phyloP scores from a whole-genome alignment of 2,888 invertebrate species.

The Catocala sponsa region DNA sequence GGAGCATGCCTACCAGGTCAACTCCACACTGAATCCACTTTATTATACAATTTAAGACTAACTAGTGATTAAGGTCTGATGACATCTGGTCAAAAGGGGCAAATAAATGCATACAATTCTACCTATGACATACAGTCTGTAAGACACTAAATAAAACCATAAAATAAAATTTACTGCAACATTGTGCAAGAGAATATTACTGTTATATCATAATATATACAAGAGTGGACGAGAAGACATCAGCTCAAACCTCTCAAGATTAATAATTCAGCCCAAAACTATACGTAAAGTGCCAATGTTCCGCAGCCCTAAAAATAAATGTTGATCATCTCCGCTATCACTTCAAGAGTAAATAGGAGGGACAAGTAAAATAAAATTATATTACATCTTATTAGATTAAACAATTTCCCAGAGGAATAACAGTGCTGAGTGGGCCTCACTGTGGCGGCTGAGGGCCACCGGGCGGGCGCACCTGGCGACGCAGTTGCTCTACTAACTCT shows the following conservation, averaged over 20 bases:
- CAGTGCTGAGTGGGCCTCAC: constrained; percentile 41
- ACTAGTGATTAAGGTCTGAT: constrained; percentile 32
- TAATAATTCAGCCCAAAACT: constrained; percentile 4
- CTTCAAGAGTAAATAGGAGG: constrained; percentile 17
- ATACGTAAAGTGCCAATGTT: not conserved
- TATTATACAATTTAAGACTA: constrained; percentile 50
- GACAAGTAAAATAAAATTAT: constrained; percentile 46
- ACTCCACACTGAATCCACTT: constrained; percentile 31
- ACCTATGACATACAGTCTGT: constrained; percentile 3
- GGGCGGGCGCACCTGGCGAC: constrained; percentile 89
- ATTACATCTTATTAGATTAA: constrained; percentile 48
- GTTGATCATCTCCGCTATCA: constrained; percentile 14
- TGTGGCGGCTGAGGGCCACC: constrained; percentile 65
- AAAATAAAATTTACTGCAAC: not conserved
- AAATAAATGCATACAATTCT: constrained; percentile 47
- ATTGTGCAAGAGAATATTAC: not conserved
- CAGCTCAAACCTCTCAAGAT: not conserved
- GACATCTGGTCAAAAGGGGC: constrained; percentile 20
- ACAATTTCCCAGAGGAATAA: constrained; percentile 31
- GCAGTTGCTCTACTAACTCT: constrained; percentile 93
- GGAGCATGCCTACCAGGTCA: constrained; percentile 7
- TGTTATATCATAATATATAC: constrained; percentile 7
- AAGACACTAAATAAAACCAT: not conserved
- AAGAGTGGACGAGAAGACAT: constrained; percentile 5
- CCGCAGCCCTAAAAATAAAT: not conserved